Evolutionary conservation across 2,888 invertebrate genomes (phyloP).

Genomic region (Agonopterix alstromeriana): DNA sequence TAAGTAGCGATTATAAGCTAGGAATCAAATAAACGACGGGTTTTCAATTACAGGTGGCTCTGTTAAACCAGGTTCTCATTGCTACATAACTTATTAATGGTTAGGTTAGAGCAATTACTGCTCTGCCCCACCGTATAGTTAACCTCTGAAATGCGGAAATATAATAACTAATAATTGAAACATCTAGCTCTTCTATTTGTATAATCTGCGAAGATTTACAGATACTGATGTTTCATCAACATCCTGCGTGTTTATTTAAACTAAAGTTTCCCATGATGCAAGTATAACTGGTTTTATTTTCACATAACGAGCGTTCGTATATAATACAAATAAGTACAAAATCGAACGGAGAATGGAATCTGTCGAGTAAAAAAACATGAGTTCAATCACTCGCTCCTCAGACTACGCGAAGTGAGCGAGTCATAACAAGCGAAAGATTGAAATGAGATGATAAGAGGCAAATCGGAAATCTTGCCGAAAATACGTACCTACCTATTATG

Average conservation of each 20-base stretch:
- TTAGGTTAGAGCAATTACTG: slow-evolving; percentile 18
- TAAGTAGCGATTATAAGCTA: slow-evolving; percentile 23
- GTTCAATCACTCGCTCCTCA: slow-evolving; percentile 47
- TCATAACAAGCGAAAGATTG: slow-evolving; percentile 70
- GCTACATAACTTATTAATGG: slow-evolving; percentile 28
- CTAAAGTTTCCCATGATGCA: too few relatives aligned
- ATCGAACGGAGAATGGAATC: slow-evolving; percentile 37
- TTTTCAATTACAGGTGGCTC: slow-evolving; percentile 34
- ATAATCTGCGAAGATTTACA: too few relatives aligned
- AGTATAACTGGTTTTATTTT: too few relatives aligned
- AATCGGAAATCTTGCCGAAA: slow-evolving; percentile 73
- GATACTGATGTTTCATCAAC: background rate
- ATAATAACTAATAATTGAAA: too few relatives aligned
- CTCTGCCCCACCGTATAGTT: slow-evolving; percentile 18
- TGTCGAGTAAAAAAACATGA: slow-evolving; percentile 40
- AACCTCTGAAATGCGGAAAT: slow-evolving; percentile 19
- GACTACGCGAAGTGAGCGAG: slow-evolving; percentile 48
- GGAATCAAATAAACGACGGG: slow-evolving; percentile 26
- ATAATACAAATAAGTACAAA: background rate
- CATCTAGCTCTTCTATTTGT: too few relatives aligned
- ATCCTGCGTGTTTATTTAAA: too few relatives aligned
- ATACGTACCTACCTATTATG: slow-evolving; percentile 62
- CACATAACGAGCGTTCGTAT: too few relatives aligned
- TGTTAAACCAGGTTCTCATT: slow-evolving; percentile 30
- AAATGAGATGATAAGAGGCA: slow-evolving; percentile 65